Evolutionary conservation across 2,888 invertebrate species (phyloP).

Genomic region (Polydrusus cervinus): DNA sequence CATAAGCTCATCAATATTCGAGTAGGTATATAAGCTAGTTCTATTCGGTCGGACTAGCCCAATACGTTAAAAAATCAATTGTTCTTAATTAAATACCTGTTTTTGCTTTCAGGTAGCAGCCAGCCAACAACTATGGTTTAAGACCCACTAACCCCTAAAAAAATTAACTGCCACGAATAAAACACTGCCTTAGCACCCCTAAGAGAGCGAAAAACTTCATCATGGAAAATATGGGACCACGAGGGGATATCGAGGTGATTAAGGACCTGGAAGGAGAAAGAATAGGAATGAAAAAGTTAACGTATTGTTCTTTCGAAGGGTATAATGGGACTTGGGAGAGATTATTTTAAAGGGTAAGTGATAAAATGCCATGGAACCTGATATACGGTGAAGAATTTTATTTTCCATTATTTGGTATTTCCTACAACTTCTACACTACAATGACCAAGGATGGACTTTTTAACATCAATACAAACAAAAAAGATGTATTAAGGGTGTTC

Average conservation of each 20-base stretch:
- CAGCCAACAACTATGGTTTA: background rate
- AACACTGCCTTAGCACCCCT: conserved; percentile 4
- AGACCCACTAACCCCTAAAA: conserved; percentile 3
- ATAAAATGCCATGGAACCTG: background rate
- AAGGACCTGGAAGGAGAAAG: conserved; percentile 28
- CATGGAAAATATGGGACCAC: conserved; percentile 33
- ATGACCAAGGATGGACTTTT: too few relatives aligned
- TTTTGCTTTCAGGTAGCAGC: background rate
- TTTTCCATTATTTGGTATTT: background rate
- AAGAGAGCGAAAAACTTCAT: conserved; percentile 3
- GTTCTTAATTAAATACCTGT: too few relatives aligned
- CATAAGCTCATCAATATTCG: too few relatives aligned
- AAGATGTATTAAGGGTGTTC: too few relatives aligned
- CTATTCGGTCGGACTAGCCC: too few relatives aligned
- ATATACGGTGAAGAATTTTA: background rate
- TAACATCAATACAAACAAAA: too few relatives aligned
- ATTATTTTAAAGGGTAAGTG: conserved; percentile 35
- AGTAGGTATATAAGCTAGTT: too few relatives aligned
- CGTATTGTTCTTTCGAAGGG: conserved; percentile 23
- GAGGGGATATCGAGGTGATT: conserved; percentile 27
- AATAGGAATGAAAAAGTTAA: conserved; percentile 28
- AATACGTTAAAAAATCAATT: too few relatives aligned
- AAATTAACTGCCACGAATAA: conserved; percentile 30
- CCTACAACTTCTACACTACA: too few relatives aligned
- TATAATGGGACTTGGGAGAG: conserved; percentile 18